Conservation (phyloP, 2,113 vertebrate genomes). For the Macheiramphus alcinus region DNA sequence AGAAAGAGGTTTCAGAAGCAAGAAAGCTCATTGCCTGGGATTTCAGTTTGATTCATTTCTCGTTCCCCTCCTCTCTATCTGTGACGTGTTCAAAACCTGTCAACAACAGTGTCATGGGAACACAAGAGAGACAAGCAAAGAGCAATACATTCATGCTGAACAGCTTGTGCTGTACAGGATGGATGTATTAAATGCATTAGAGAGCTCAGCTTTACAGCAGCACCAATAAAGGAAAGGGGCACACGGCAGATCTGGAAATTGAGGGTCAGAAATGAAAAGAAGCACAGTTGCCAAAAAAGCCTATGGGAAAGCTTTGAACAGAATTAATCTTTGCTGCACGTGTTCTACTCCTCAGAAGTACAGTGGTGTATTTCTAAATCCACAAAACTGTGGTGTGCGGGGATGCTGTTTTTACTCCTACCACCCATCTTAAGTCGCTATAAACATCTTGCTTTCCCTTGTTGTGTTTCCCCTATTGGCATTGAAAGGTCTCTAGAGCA, state of each 20-base stretch:
- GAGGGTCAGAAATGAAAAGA: background rate
- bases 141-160: background rate
- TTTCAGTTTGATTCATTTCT: conserved; percentile 9
- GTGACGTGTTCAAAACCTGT: background rate
- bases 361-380: background rate
- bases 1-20: background rate
- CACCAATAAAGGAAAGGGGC: background rate
- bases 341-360: background rate
- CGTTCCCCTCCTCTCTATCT: background rate
- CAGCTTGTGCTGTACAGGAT: background rate
- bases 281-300: background rate
- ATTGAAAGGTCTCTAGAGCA: background rate
- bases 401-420: background rate
- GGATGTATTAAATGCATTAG: background rate
- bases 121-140: background rate
- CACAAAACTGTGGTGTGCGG: background rate
- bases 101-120: background rate
- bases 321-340: background rate
- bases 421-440: background rate
- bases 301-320: background rate
- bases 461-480: background rate
- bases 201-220: conserved; percentile 3
- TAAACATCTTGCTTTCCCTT: fast-evolving
- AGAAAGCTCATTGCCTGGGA: background rate
- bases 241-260: background rate